Evolutionary conservation across 2,888 invertebrate genomes (phyloP).

Genomic region (Drosophila affinis): DNA sequence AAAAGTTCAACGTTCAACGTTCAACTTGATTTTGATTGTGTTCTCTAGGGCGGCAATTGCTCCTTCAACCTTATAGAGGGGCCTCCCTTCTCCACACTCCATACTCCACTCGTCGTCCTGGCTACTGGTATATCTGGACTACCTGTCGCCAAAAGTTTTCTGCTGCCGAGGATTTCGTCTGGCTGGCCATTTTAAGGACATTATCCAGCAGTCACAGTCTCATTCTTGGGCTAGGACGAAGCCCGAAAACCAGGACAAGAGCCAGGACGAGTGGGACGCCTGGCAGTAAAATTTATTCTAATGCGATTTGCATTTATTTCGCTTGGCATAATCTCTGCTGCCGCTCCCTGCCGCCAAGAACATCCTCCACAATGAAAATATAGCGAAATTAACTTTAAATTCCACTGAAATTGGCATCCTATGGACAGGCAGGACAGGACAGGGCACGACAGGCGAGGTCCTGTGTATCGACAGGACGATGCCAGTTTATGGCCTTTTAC

Average conservation of each 20-base stretch:
- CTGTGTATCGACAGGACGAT: slow-evolving; percentile 7
- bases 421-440: not conserved
- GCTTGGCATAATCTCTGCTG: slow-evolving; percentile 49
- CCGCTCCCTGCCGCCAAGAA: slow-evolving; percentile 8
- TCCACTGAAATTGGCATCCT: slow-evolving; percentile 61
- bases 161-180: slow-evolving; percentile 19
- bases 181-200: slow-evolving; percentile 62
- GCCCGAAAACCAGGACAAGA: not conserved
- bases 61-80: slow-evolving; percentile 30
- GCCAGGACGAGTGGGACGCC: slow-evolving; percentile 11
- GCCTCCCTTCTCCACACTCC: no score
- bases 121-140: slow-evolving; percentile 47
- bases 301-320: slow-evolving; percentile 77
- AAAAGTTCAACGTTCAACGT: slow-evolving; percentile 76
- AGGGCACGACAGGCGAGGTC: slow-evolving; percentile 1
- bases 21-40: slow-evolving; percentile 76
- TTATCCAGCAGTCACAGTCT: slow-evolving; percentile 61
- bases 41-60: slow-evolving; percentile 58
- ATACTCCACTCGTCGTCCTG: not conserved
- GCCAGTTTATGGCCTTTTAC: slow-evolving; percentile 50
- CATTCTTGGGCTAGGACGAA: not conserved
- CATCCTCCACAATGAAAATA: slow-evolving; percentile 8
- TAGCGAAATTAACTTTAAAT: slow-evolving; percentile 46
- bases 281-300: slow-evolving; percentile 69
- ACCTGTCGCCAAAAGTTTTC: slow-evolving; percentile 66